A percentile compares a stretch with the other conserved stretches of the same genome.
These are phyloP conservation scores for Semaprochilodus insignis DNA, from an alignment of 2,797 vertebrate genomes.

Conservation along the genomic window DNA sequence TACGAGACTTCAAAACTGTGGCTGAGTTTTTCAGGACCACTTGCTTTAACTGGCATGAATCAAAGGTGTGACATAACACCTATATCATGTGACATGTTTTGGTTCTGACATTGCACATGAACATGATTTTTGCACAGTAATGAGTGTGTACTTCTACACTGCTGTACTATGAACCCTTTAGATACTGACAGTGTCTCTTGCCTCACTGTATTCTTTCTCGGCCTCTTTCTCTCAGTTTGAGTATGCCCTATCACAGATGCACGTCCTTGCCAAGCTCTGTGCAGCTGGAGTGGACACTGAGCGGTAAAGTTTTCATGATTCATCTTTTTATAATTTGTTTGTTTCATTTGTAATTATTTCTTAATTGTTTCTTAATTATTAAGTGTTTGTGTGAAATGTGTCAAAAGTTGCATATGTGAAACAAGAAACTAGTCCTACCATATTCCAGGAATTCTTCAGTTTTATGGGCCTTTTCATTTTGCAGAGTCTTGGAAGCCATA, in stretches of 20 bases:
- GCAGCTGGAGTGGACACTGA: not conserved
- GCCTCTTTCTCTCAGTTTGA: not conserved
- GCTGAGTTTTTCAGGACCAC: constrained; percentile 4
- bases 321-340: not conserved
- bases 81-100: too few species aligned
- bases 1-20: not conserved
- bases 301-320: not conserved
- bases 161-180: not conserved
- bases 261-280: not conserved
- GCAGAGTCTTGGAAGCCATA: constrained; percentile 17
- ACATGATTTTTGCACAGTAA: too few species aligned
- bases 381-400: not conserved
- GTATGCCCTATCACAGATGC: not conserved
- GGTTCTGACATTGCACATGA: too few species aligned
- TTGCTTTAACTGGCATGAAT: constrained; percentile 8
- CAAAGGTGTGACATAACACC: not conserved
- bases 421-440: not conserved
- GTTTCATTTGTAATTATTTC: not conserved
- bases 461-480: not conserved
- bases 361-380: too few species aligned
- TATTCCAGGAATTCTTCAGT: not conserved
- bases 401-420: not conserved
- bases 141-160: too few species aligned
- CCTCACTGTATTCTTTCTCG: not conserved
- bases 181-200: not conserved